These are phyloP conservation scores for Dichetophora obliterata DNA, from an alignment of 2,888 invertebrate species.

Conservation along the genomic window DNA sequence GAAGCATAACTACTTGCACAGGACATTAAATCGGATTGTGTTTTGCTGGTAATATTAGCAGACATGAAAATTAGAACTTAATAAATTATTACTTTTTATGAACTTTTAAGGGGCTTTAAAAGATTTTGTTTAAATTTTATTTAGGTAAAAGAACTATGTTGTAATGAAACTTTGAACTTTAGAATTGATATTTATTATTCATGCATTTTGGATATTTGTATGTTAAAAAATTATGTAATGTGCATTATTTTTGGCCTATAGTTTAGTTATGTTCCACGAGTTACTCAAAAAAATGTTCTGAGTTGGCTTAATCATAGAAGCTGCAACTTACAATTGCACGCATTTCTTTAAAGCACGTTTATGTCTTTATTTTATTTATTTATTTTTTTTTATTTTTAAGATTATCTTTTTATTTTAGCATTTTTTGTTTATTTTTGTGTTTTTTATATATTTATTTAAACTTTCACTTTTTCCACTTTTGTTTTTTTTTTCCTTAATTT, in stretches of 20 bases:
- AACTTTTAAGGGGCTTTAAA: no score
- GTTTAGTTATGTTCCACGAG: no score
- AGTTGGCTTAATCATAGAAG: conserved; percentile 27
- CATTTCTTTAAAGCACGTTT: conserved; percentile 33
- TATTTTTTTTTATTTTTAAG: neutral
- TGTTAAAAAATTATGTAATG: no score
- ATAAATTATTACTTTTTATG: neutral
- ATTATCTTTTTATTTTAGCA: neutral
- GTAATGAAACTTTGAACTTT: no score
- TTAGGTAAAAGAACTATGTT: no score
- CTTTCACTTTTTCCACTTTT: conserved; percentile 13
- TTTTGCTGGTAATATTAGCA: no score
- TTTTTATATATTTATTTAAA: neutral
- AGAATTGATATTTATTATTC: no score
- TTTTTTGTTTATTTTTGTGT: neutral
- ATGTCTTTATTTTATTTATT: neutral
- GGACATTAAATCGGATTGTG: neutral
- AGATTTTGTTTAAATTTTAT: no score
- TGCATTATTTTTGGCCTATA: neutral
- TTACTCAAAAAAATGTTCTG: neutral
- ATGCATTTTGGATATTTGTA: no score
- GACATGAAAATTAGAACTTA: no score
- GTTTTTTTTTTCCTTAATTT: neutral
- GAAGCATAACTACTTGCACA: neutral
- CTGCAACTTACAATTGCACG: conserved; percentile 45